Evolutionary conservation across 1,140 invertebrate species (phyloP).

Genomic region (Lerema accius): DNA sequence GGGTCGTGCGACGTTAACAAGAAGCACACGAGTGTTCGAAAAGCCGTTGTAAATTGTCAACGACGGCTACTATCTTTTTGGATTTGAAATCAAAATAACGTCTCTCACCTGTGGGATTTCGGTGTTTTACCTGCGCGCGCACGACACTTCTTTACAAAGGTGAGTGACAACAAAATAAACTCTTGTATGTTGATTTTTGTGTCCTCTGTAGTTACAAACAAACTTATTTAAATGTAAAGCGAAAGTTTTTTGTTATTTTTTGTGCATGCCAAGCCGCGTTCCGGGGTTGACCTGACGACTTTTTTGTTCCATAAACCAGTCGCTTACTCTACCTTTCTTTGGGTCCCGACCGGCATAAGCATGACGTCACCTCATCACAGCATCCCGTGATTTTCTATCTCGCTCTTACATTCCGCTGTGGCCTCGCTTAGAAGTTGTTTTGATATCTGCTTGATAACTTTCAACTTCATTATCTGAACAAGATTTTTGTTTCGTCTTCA

Average conservation of each 20-base stretch:
- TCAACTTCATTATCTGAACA: constrained; percentile 18
- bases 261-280: constrained; percentile 31
- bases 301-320: constrained; percentile 52
- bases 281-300: constrained; percentile 37
- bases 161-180: constrained; percentile 44
- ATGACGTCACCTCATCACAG: constrained; percentile 54
- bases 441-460: constrained; percentile 22
- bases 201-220: neutral
- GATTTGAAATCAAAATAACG: constrained; percentile 62
- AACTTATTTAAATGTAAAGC: constrained; percentile 11
- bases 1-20: constrained; percentile 55
- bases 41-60: constrained; percentile 17
- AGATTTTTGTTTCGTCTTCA: constrained; percentile 32
- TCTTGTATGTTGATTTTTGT: constrained; percentile 9
- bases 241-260: constrained; percentile 27
- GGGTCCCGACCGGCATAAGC: constrained; percentile 42
- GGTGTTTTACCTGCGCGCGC: constrained; percentile 76
- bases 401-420: constrained; percentile 39
- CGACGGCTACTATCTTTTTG: constrained; percentile 38
- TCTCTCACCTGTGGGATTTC: constrained; percentile 75
- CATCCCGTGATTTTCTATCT: constrained; percentile 50
- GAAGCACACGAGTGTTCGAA: constrained; percentile 51
- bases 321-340: constrained; percentile 47
- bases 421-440: constrained; percentile 26
- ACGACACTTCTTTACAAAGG: constrained; percentile 69